A percentile compares a stretch with the other conserved stretches of the same genome.
phyloP scores from a whole-genome alignment of 1,140 invertebrate genomes.

The Microplitis demolitor region DNA sequence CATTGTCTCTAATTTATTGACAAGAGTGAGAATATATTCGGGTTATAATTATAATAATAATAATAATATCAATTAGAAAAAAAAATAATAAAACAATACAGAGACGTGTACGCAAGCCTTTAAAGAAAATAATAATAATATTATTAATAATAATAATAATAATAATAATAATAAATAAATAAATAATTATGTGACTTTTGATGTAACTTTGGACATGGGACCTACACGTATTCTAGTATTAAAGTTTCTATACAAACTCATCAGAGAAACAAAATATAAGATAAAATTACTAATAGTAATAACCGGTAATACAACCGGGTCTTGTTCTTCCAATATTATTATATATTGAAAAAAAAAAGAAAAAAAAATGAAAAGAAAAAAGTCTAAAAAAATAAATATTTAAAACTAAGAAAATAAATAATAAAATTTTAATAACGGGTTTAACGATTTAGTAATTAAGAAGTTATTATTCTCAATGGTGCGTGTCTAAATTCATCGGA shows the following conservation, averaged over 20 bases:
- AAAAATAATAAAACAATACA: neutral
- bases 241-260: neutral
- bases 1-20: too few relatives aligned
- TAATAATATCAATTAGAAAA: too few relatives aligned
- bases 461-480: neutral
- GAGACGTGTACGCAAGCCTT: neutral
- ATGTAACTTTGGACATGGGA: slow-evolving; percentile 28
- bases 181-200: slow-evolving; percentile 17
- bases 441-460: slow-evolving; percentile 5
- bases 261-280: slow-evolving; percentile 10
- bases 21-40: too few relatives aligned
- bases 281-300: slow-evolving; percentile 11
- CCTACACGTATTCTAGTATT: slow-evolving; percentile 14
- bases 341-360: neutral
- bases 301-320: slow-evolving; percentile 11
- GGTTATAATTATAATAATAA: too few relatives aligned
- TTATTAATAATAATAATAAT: too few relatives aligned
- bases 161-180: too few relatives aligned
- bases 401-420: neutral
- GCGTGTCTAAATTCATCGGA: neutral
- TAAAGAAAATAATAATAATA: neutral
- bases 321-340: slow-evolving; percentile 29
- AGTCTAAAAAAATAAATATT: neutral
- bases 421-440: slow-evolving; percentile 3
- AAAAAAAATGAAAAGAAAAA: neutral